Conservation (phyloP, 2,113 vertebrate species). For the Grallaria varia region DNA sequence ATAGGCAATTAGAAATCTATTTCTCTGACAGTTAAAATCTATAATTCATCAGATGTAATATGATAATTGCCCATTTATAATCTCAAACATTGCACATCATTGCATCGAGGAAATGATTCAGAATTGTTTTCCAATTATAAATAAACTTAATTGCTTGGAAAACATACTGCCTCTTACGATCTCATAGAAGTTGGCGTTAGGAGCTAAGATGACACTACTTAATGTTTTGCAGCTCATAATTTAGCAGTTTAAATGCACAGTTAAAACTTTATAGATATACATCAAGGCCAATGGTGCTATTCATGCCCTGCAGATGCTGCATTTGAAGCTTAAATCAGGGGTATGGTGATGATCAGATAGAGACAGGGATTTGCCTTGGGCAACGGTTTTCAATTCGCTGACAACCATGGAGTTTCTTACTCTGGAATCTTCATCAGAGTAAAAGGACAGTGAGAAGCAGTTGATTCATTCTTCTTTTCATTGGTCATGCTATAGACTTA, state of each 20-base stretch:
- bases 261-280: constrained; percentile 42
- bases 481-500: neutral
- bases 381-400: neutral
- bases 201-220: constrained; percentile 17
- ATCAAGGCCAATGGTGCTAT: constrained; percentile 25
- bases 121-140: constrained; percentile 57
- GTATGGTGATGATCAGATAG: neutral
- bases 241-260: constrained; percentile 51
- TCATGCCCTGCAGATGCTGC: neutral
- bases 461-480: neutral
- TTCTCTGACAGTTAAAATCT: constrained; percentile 41
- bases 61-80: constrained; percentile 24
- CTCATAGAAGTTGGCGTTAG: neutral
- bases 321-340: neutral
- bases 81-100: neutral
- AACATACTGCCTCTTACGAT: constrained; percentile 7
- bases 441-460: neutral
- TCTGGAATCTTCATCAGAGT: neutral
- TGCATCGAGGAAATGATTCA: constrained; percentile 26
- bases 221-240: constrained; percentile 46
- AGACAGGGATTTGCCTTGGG: neutral
- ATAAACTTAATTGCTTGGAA: constrained; percentile 59
- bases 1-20: constrained; percentile 37
- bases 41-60: constrained; percentile 25
- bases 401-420: neutral